Conservation (phyloP, 2,113 vertebrate species). For the Gallinago undulata region DNA sequence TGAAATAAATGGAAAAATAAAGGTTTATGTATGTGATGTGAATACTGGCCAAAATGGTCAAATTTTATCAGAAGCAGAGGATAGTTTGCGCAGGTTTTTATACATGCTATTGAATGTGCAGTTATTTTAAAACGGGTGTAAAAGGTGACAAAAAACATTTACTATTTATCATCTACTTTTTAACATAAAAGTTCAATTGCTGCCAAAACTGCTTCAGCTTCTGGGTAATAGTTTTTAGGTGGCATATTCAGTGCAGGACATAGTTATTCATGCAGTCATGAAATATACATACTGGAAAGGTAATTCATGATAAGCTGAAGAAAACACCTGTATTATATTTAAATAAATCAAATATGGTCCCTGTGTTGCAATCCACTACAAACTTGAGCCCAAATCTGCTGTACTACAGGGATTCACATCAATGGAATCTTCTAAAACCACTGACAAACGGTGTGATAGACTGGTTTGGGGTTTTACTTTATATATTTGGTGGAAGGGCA, state of each 20-base stretch:
- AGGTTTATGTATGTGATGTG: background rate
- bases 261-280: background rate
- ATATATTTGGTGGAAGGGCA: background rate
- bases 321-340: background rate
- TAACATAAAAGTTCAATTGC: background rate
- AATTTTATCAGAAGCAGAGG: background rate
- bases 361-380: background rate
- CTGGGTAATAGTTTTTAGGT: background rate
- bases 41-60: background rate
- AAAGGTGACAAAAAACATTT: background rate
- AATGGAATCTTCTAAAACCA: background rate
- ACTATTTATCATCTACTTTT: background rate
- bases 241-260: background rate
- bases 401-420: background rate
- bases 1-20: background rate
- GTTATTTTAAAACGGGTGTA: background rate
- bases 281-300: background rate
- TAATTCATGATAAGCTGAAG: background rate
- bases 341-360: background rate
- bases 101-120: background rate
- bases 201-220: background rate
- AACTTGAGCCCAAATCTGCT: background rate
- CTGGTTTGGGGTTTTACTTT: background rate
- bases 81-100: background rate
- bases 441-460: background rate